Base-by-base conservation (phyloP, 2,113 vertebrate genomes). In the Merops nubicus region DNA sequence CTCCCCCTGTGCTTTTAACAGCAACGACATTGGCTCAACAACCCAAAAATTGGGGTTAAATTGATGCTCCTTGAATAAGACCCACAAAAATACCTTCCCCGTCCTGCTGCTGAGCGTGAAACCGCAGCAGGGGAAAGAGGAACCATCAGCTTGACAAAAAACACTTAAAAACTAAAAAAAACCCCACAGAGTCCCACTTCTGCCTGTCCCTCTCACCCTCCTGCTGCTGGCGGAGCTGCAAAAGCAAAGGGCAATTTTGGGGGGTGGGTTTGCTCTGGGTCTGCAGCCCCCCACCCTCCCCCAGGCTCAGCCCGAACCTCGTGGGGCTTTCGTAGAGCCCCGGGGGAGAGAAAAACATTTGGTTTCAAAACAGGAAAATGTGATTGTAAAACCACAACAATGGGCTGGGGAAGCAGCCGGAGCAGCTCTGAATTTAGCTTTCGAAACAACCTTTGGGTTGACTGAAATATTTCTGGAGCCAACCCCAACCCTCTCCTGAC, bases 311-410 rank as follows among this genome's bases (percentile, higher is more conserved):
- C 6, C 1, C 45, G 16, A 15, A 42, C 72, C 29, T 38, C 16
- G 12, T 12, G 38, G 57, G 47, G 78, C 87, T 89, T 64, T 50
- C 42, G 33, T 33, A 16, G 67, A 36, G 82, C 78, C 86, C 82
- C 88, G 1, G 57, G 72, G 85, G 68, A 91, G 93, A 94, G 92
- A 89, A 96, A 95, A 95, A 93, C 93, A 94, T 75, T 74, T 18
- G 53, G 40, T 91, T 86, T 48, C 85, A 94, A 96, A 96, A 97
- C 95, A 97, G 97, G 96, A 97, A 97, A 97, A 97, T 96, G 96
- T 97, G 97, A 97, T 97, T 96, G 96, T 97, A 84, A 97, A 97
- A 96, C 97, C 97, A 96, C 96, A 97, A 96, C 96, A 89, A 87
- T 92, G 96, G 93, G 91, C 94, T n/a, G 88, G 93, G 90, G 87